Evolutionary conservation across 2,113 vertebrate species (phyloP).

Genomic region (Esox niger): DNA sequence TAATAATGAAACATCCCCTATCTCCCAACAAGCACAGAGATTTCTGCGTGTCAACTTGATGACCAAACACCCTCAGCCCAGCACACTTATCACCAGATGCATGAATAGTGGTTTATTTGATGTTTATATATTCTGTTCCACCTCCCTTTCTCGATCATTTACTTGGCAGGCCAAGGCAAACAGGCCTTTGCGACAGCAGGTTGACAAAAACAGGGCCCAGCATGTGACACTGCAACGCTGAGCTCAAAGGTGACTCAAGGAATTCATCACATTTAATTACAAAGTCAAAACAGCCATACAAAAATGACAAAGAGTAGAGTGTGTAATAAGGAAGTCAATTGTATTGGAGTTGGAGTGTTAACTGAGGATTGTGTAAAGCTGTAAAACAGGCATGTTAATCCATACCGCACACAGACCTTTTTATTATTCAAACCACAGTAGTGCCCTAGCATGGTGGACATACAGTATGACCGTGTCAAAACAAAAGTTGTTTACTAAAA

Average conservation of each 20-base stretch:
- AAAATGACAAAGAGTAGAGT: no score
- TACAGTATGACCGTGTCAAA: no score
- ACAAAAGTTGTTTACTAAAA: not conserved
- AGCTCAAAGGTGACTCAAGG: not conserved
- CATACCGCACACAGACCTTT: not conserved
- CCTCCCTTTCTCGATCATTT: constrained; percentile 10
- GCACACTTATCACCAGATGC: constrained; percentile 31
- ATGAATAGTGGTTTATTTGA: constrained; percentile 37
- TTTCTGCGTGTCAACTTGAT: constrained; percentile 10
- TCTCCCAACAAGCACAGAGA: constrained; percentile 2
- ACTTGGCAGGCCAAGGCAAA: constrained; percentile 10
- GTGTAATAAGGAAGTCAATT: not conserved
- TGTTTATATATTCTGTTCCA: constrained; percentile 42
- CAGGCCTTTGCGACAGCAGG: not conserved
- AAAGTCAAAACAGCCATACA: no score
- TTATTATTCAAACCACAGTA: no score
- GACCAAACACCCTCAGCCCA: not conserved
- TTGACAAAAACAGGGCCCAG: constrained; percentile 3
- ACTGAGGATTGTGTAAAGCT: no score
- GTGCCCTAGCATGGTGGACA: not conserved
- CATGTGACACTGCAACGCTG: not conserved
- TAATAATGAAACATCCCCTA: no score
- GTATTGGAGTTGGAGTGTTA: not conserved
- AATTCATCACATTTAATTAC: not conserved
- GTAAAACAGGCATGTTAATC: not conserved